Base-by-base conservation (phyloP, 2,888 invertebrate genomes). In the Holacanthella duospinosa region DNA sequence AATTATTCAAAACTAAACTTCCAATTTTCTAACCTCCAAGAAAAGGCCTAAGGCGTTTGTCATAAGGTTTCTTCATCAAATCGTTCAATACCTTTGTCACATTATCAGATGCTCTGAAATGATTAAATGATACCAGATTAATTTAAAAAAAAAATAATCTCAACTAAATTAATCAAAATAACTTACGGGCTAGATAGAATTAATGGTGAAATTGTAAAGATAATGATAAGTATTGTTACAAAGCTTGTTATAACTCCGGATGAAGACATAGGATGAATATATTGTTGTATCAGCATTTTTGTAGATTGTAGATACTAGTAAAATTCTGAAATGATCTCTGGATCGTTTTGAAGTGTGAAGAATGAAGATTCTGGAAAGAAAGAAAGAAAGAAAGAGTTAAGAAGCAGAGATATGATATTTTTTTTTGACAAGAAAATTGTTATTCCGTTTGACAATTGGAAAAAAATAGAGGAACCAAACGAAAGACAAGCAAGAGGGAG, bases 1-100 rank as follows among this genome's bases (percentile, higher is more conserved):
- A n/a, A n/a, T n/a, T n/a, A n/a, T n/a, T n/a, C n/a, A n/a, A n/a
- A n/a, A n/a, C n/a, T n/a, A n/a, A n/a, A n/a, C n/a, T n/a, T n/a
- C n/a, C n/a, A n/a, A 16, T 6, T 36, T 6, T 36, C 9, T 48
- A 4, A 58, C 58, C 58, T 9, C 28, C 43, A 36, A 27, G 28
- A 4, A 58, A 28, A n/a, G 58, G 58, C 36, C 58, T 6, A 9
- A 58, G 29, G 3, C 58, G 29, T 24, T 43, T 58, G 25, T 58
- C 58, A 24, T 58, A 58, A 4, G 58, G 58, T 36, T 58, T 58
- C 43, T 58, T 58, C 58, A 58, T 29, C 29, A 58, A 24, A 16
- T 58, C 58, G 24, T 29, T 58, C 43, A 58, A 21, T 29, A 55
- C 25, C 27, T 26, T 12, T 12, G 29, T 55, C 6, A 26, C 29